A percentile compares a stretch with the other conserved stretches of the same genome.
phyloP scores from a whole-genome alignment of 2,113 vertebrate genomes.

The Cygnus buccinator region DNA sequence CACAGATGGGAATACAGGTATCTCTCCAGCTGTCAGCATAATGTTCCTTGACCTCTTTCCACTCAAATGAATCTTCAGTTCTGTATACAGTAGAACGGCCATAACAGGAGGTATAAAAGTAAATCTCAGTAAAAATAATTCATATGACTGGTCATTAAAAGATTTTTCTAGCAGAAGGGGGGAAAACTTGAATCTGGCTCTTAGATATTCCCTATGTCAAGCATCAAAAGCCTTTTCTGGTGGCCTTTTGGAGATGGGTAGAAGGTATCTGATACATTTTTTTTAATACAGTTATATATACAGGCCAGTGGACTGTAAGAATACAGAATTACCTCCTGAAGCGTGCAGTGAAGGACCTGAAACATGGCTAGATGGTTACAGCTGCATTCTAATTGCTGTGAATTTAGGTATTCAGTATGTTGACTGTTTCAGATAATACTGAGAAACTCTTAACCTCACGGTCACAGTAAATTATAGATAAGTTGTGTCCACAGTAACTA shows the following conservation, averaged over 20 bases:
- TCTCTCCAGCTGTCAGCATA: slow-evolving; percentile 24
- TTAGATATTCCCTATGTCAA: background rate
- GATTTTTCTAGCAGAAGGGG: background rate
- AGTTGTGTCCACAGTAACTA: background rate
- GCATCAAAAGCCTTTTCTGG: background rate
- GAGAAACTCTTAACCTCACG: background rate
- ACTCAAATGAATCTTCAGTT: slow-evolving; percentile 30
- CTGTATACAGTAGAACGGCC: background rate
- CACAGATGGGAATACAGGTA: slow-evolving; percentile 39
- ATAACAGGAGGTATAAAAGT: background rate
- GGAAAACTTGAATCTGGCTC: background rate
- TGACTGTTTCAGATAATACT: background rate
- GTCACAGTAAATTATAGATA: background rate
- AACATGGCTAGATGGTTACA: background rate
- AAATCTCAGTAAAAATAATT: slow-evolving; percentile 6
- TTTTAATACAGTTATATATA: background rate
- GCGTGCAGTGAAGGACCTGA: background rate
- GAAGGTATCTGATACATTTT: background rate
- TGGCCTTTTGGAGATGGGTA: background rate
- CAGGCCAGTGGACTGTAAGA: background rate
- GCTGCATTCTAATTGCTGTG: background rate
- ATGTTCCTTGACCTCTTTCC: slow-evolving; percentile 21
- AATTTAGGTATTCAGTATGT: background rate
- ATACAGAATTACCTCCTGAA: background rate
- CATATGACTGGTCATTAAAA: background rate